phyloP scores from a whole-genome alignment of 64 coral and sea anemone genomes.

The Stichodactyla helianthus region DNA sequence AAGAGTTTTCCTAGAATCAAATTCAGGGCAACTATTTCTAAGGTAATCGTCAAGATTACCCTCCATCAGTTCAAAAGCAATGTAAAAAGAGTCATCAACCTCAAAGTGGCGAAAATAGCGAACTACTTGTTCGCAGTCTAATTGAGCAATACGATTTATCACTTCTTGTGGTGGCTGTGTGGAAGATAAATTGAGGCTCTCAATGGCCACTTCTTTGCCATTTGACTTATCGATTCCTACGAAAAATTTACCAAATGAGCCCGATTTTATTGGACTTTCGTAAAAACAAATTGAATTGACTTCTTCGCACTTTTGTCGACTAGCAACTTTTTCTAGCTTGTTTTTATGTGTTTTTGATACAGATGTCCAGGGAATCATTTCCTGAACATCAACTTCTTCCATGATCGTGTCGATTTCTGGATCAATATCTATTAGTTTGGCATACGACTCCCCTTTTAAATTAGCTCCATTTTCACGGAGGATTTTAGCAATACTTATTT shows the following conservation, averaged over 20 bases:
- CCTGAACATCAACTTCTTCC: background rate
- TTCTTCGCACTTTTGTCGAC: background rate
- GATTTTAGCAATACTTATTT: background rate
- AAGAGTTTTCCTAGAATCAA: background rate
- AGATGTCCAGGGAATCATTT: background rate
- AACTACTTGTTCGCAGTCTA: background rate
- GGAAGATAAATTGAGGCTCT: background rate
- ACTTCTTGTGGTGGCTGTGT: background rate
- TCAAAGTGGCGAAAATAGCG: background rate
- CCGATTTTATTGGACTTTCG: background rate
- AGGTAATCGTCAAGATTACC: too few relatives aligned
- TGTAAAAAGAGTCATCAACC: conserved; percentile 25
- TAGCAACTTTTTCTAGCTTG: background rate
- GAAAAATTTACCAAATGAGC: background rate
- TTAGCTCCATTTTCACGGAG: background rate
- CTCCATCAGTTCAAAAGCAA: background rate
- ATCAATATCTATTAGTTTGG: background rate
- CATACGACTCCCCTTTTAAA: background rate
- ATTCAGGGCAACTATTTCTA: background rate
- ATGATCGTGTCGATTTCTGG: background rate
- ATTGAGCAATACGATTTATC: background rate
- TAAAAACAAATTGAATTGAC: background rate
- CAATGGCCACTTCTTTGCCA: background rate
- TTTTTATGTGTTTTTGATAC: background rate
- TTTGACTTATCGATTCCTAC: background rate